These are phyloP conservation scores for Pogonognathellus flavescens DNA, from an alignment of 1,140 invertebrate genomes.

Conservation along the genomic window DNA sequence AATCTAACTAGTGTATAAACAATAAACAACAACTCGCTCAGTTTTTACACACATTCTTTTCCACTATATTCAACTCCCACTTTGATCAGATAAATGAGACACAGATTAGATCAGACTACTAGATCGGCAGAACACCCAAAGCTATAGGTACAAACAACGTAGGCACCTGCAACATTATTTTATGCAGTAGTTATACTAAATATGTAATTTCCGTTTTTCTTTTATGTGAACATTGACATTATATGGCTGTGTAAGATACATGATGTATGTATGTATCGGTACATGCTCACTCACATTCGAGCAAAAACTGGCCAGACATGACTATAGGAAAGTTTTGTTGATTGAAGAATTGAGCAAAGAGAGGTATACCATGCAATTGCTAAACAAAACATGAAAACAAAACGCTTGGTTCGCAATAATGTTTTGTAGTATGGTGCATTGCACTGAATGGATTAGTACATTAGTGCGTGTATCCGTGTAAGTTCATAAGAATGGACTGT, in stretches of 20 bases:
- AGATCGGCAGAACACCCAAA: neutral
- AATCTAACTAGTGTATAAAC: too few species aligned
- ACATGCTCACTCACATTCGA: neutral
- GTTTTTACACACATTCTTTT: too few species aligned
- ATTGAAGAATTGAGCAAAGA: constrained; percentile 31
- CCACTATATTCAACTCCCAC: neutral
- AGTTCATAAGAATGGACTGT: neutral
- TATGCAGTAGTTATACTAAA: neutral
- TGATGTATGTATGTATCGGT: neutral
- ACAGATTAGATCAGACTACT: constrained; percentile 13
- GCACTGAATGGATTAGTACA: too few species aligned
- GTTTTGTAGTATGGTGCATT: too few species aligned
- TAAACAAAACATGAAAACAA: neutral
- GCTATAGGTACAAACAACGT: neutral
- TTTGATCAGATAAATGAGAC: constrained; percentile 16
- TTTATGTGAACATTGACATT: constrained; percentile 37
- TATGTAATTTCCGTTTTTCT: constrained; percentile 45
- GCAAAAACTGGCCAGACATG: constrained; percentile 43
- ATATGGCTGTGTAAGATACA: neutral
- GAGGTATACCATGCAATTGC: constrained; percentile 23
- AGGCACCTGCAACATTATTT: neutral
- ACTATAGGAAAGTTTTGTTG: constrained; percentile 40
- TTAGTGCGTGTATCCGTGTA: too few species aligned
- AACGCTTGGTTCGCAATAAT: too few species aligned
- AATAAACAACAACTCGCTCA: too few species aligned